Evolutionary conservation across 2,888 invertebrate genomes (phyloP).

Genomic region (Heliconius charithonia): DNA sequence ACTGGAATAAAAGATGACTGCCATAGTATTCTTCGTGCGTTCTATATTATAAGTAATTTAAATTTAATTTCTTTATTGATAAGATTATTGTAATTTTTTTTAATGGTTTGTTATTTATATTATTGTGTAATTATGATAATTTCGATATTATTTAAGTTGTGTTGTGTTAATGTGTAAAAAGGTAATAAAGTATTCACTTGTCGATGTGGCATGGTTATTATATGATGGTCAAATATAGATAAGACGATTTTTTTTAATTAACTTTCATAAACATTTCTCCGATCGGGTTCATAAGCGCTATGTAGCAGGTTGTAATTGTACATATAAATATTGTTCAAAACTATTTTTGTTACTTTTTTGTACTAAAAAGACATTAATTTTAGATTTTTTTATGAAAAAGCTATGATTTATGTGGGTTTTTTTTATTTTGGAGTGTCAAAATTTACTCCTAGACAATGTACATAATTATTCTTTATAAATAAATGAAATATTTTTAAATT

Average conservation of each 20-base stretch:
- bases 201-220: neutral
- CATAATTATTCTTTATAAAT: constrained; percentile 18
- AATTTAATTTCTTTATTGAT: neutral
- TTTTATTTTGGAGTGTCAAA: neutral
- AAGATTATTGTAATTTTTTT: neutral
- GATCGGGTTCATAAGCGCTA: neutral
- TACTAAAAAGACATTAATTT: neutral
- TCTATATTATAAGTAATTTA: neutral
- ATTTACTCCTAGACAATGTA: neutral
- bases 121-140: neutral
- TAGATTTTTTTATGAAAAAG: neutral
- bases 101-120: neutral
- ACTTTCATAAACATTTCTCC: too few relatives aligned
- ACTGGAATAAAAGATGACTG: constrained; percentile 54
- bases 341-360: neutral
- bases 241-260: too few relatives aligned
- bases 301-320: neutral
- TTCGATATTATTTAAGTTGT: neutral
- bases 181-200: neutral
- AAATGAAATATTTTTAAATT: constrained; percentile 13
- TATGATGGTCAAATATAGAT: neutral
- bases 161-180: neutral
- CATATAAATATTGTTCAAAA: neutral
- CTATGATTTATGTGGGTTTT: neutral
- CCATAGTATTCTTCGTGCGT: neutral